Base-by-base conservation (phyloP, 2,888 invertebrate genomes). In the Perizoma affinitatum region DNA sequence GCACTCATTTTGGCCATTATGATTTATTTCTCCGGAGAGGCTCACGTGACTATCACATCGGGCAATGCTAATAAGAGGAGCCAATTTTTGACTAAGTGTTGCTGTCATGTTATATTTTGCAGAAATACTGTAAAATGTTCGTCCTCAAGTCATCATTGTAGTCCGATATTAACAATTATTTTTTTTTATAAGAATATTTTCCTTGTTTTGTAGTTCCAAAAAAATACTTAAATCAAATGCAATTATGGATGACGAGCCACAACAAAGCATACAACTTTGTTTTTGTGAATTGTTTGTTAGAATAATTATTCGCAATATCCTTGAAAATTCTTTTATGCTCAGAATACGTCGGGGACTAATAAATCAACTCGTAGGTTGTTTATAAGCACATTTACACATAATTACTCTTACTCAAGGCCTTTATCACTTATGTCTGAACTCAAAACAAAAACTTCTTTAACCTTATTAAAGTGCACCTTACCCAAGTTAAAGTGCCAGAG, bases 1-100 rank as follows among this genome's bases (percentile, higher is more conserved):
- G 78, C 80, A 80, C 75, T 80, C 73, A 72, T 80, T 79, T 76
- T 71, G 69, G 69, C 76, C 67, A 76, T 78, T 79, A 76, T 78
- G 73, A 78, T 75, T 74, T 78, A 76, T 75, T 70, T 72, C 61
- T 67, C 70, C 69, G 58, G 69, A 70, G 77, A 74, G 77, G 73
- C 68, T 72, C 73, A 65, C 63, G 70, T 75, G 77, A 68, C 63
- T 57, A 51, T 58, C 66, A 61, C 61, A 64, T 65, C 52, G 60
- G 66, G 61, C 54, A 68, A 56, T 52, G 45, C 42, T 58, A 58
- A 53, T 40, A 54, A 42, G 7, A 3, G 44, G 38, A 1, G 7
- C 5, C 38, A 38, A 5, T 38, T 22, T n/a, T 22, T 22, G 22
- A 22, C 22, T 22, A 22, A 22, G 22, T 22, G 22, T 22, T 22